Conservation (phyloP, 2,113 vertebrate species). For the Acrocephalus kingi region DNA sequence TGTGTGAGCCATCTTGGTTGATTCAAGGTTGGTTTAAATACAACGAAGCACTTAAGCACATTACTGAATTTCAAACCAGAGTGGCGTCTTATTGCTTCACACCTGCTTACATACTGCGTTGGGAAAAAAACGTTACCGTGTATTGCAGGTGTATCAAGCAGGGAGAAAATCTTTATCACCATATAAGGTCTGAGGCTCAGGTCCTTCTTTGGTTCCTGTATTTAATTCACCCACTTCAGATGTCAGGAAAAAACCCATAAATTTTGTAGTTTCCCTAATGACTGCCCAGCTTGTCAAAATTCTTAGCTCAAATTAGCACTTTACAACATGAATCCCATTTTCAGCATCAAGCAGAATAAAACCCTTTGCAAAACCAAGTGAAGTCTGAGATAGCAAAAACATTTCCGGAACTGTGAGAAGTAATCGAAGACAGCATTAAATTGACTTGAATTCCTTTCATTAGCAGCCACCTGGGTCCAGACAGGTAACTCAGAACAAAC, state of each 20-base stretch:
- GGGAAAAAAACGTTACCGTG: not conserved
- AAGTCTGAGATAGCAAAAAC: not conserved
- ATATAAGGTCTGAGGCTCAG: not conserved
- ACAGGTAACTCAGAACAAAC: slow-evolving; percentile 63
- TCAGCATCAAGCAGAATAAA: not conserved
- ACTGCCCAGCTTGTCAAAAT: not conserved
- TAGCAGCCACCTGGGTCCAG: slow-evolving; percentile 30
- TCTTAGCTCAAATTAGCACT: not conserved
- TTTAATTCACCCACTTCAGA: not conserved
- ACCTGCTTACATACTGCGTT: fast-evolving
- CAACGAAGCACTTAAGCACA: not conserved
- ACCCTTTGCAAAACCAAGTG: not conserved
- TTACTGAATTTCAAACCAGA: not conserved
- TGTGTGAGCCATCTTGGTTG: not conserved
- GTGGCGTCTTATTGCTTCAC: not conserved
- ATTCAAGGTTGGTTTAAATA: not conserved
- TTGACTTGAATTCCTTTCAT: slow-evolving; percentile 15
- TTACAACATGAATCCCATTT: not conserved
- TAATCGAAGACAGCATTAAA: not conserved
- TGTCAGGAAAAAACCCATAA: not conserved
- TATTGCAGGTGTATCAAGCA: not conserved
- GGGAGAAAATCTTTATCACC: not conserved
- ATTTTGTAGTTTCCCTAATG: not conserved
- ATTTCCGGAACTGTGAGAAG: not conserved
- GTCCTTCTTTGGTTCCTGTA: not conserved